Base-by-base conservation (phyloP, 1,140 invertebrate species). In the Hypsibius dujardini region DNA sequence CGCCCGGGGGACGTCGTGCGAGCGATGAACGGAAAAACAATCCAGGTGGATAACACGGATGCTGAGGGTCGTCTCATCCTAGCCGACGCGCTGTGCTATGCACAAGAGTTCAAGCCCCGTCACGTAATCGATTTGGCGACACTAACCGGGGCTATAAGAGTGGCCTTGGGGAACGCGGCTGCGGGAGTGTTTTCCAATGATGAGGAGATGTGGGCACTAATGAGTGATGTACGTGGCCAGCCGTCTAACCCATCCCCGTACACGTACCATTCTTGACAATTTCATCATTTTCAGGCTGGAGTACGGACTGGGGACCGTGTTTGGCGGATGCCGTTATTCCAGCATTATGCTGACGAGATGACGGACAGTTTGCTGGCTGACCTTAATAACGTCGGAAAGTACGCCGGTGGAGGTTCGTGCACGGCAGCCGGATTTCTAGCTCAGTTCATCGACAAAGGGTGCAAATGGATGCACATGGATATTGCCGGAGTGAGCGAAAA, bases 1-100 rank as follows among this genome's bases (percentile, higher is more conserved):
- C 92, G 91, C 78, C 91, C 90, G 45, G 90, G 91, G 7, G 91
- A 94, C 79, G 84, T 95, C 1, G 85, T 93, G 0, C 84, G 79
- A 40, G 86, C 88, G 42, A 86, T 87, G 80, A 92, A 90, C 79
- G 90, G 90, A 46, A 92, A 92, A 78, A 87, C 86, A 1, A 86
- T 94, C 76, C 86, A 88, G 77, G 84, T 94, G 40, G 88, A 92
- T 76, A 92, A 94, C 76, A 92, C 91, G 0, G 90, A 93, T 80
- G 89, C 90, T 59, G 92, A 94, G 77, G 91, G 91, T 1, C 82
- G 91, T 46, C 80, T 95, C 1, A 87, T 94, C 67, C 82, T 95
- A 69, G 90, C 90, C 1, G 92, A 95, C 82, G 90, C 90, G 2
- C 78, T 95, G n/a, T 86, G 86, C 73, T 92, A 93, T 78, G 88